Percentiles rank a stretch among this genome's conserved stretches.
Conservation (phyloP, 2,797 vertebrate genomes). For the Okamejei kenojei region DNA sequence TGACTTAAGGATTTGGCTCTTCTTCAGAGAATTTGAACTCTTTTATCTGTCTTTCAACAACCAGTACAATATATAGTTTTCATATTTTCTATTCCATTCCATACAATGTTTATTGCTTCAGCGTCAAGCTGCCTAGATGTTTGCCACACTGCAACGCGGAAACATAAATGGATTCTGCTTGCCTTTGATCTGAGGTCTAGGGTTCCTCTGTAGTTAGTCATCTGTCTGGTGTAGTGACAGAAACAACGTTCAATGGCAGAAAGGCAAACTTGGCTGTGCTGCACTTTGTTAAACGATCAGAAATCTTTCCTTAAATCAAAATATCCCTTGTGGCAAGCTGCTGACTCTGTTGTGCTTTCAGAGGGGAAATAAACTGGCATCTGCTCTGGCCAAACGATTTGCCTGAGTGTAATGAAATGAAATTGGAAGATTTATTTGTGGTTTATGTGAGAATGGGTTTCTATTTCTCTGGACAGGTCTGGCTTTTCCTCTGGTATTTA, state of each 20-base stretch:
- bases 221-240: conserved; percentile 21
- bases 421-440: conserved; percentile 40
- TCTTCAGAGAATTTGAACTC: conserved; percentile 29
- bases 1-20: conserved; percentile 36
- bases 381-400: conserved; percentile 39
- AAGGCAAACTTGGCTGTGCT: neutral
- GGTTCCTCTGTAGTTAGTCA: conserved; percentile 29
- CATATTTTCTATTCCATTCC: conserved; percentile 34
- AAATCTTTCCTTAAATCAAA: conserved; percentile 34
- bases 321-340: conserved; percentile 23
- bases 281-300: conserved; percentile 26
- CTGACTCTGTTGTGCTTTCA: conserved; percentile 20
- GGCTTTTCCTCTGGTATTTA: conserved; percentile 39
- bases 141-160: conserved; percentile 21
- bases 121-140: conserved; percentile 15
- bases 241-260: conserved; percentile 21
- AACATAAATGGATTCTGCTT: neutral
- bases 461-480: conserved; percentile 37
- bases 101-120: conserved; percentile 34
- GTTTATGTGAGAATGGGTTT: conserved; percentile 38
- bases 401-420: conserved; percentile 29
- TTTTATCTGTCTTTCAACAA: conserved; percentile 38
- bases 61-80: conserved; percentile 32
- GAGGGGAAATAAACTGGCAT: conserved; percentile 39
- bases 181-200: conserved; percentile 5